These are phyloP conservation scores for Spondyliosoma cantharus DNA, from an alignment of 2,797 vertebrate species.

Conservation along the genomic window DNA sequence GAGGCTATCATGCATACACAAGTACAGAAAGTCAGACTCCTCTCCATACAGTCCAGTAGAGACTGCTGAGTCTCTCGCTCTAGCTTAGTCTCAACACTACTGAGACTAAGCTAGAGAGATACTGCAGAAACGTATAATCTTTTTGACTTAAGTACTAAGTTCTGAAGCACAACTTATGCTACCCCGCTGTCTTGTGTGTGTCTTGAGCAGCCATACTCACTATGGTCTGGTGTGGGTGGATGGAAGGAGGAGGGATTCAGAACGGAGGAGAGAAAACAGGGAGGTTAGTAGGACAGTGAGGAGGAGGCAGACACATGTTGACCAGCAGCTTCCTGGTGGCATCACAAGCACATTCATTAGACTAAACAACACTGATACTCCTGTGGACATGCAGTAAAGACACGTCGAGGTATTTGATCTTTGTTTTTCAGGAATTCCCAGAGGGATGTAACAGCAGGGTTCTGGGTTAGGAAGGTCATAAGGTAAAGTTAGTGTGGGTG, in stretches of 20 bases:
- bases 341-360: constrained; percentile 11
- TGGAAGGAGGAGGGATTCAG: constrained; percentile 25
- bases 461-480: not conserved
- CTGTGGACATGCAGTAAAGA: constrained; percentile 13
- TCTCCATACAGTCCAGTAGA: not conserved
- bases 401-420: not conserved
- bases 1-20: constrained; percentile 79
- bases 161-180: not conserved
- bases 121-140: not conserved
- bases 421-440: not conserved
- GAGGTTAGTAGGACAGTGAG: constrained; percentile 50
- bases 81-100: not conserved
- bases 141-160: not conserved
- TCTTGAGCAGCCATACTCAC: constrained; percentile 66
- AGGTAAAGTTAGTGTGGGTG: not conserved
- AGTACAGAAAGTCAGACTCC: not conserved
- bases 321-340: constrained; percentile 3
- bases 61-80: not conserved
- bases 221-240: constrained; percentile 61
- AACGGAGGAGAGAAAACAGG: constrained; percentile 54
- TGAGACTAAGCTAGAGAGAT: not conserved
- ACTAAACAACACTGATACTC: constrained; percentile 14
- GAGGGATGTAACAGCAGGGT: not conserved
- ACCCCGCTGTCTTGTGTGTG: not conserved
- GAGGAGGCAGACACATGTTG: constrained; percentile 1